Conservation (phyloP, 2,888 invertebrate species). For the Stratiomys singularior region DNA sequence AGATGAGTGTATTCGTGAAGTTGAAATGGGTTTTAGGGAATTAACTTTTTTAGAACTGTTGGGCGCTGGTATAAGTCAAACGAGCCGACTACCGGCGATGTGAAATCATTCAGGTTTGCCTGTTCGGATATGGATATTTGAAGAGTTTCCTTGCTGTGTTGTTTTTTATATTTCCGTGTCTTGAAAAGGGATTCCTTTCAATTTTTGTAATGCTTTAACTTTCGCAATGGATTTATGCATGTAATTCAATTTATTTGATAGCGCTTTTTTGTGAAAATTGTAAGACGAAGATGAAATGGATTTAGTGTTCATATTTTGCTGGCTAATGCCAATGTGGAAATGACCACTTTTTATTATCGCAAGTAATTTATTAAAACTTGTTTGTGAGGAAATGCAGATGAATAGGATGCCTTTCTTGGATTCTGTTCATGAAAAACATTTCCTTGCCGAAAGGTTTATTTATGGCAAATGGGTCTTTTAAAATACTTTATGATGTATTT, state of each 20-base stretch:
- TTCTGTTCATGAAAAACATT: no score
- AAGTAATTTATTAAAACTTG: no score
- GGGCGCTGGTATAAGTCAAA: not conserved
- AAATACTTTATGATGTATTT: no score
- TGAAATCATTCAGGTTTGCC: conserved; percentile 33
- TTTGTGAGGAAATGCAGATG: no score
- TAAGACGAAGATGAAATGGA: conserved; percentile 17
- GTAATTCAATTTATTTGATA: conserved; percentile 40
- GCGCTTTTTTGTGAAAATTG: conserved; percentile 4
- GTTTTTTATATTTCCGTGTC: conserved; percentile 8
- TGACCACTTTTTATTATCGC: no score
- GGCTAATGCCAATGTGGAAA: no score
- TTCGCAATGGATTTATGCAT: conserved; percentile 39
- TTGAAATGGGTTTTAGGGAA: conserved; percentile 46
- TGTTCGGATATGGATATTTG: conserved; percentile 39
- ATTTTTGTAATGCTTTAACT: conserved; percentile 43
- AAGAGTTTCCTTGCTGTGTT: conserved; percentile 35
- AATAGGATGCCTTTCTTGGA: no score
- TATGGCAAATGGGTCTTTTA: no score
- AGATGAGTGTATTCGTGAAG: conserved; percentile 37
- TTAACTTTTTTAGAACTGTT: conserved; percentile 36
- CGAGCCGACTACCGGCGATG: conserved; percentile 16
- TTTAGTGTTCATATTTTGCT: conserved; percentile 15
- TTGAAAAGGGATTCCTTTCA: conserved; percentile 37
- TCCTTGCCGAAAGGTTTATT: no score